A percentile compares a stretch with the other conserved stretches of the same genome.
These are phyloP conservation scores for Archilochus colubris DNA, from an alignment of 2,113 vertebrate genomes.

Conservation along the genomic window DNA sequence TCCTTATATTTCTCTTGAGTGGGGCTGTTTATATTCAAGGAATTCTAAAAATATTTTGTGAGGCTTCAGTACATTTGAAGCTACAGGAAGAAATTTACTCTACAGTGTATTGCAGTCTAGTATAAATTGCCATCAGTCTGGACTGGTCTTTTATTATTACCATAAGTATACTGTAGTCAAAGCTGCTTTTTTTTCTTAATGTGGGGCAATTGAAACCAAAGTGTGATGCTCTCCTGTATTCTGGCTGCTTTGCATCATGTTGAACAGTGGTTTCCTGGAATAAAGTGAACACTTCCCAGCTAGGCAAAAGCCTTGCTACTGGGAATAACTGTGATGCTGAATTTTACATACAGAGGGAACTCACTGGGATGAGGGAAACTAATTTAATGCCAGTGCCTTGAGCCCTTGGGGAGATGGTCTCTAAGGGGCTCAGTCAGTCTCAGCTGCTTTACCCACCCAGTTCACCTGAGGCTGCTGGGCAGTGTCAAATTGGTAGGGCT, in stretches of 20 bases:
- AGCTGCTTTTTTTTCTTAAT: background rate
- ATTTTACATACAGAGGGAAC: background rate
- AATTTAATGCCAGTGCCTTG: background rate
- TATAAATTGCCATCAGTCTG: background rate
- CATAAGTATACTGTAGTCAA: background rate
- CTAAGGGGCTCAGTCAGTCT: background rate
- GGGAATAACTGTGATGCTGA: background rate
- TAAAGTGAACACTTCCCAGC: background rate
- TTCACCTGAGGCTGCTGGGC: background rate
- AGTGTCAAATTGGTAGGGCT: background rate
- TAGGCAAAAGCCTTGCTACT: background rate
- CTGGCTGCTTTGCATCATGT: background rate
- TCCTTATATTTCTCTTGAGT: background rate
- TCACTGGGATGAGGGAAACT: background rate
- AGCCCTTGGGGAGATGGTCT: fast-evolving
- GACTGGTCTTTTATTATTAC: background rate
- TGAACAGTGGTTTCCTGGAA: background rate
- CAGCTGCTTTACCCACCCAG: background rate
- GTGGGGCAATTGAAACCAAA: background rate
- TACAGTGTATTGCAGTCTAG: background rate
- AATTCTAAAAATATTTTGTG: background rate
- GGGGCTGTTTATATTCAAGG: background rate
- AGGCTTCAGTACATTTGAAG: background rate
- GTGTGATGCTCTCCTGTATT: background rate
- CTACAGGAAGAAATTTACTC: background rate